Evolutionary conservation across 2,113 vertebrate species (phyloP).

Genomic region (Sardina pilchardus): DNA sequence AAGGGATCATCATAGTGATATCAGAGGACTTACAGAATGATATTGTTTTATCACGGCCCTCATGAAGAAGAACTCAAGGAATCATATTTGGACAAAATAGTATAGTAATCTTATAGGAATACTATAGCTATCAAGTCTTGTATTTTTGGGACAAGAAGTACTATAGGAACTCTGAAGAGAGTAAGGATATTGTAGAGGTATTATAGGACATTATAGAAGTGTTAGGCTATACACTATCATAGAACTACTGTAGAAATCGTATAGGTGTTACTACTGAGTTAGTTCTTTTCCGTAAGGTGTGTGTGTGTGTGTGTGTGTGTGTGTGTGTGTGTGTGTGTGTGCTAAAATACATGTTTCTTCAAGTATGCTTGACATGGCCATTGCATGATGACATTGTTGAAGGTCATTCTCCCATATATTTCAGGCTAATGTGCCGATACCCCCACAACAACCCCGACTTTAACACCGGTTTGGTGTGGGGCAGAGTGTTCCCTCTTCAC

Average conservation of each 20-base stretch:
- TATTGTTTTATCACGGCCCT: neutral
- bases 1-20: neutral
- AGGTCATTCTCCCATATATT: neutral
- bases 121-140: too few species aligned
- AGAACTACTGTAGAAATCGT: too few species aligned
- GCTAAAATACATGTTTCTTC: too few species aligned
- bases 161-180: too few species aligned
- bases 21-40: neutral
- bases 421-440: slow-evolving; percentile 59
- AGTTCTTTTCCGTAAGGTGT: neutral
- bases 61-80: too few species aligned
- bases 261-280: too few species aligned
- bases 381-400: neutral
- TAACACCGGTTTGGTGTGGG: slow-evolving; percentile 58
- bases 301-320: neutral
- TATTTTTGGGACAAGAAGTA: too few species aligned
- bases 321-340: neutral
- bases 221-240: too few species aligned
- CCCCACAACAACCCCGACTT: slow-evolving; percentile 41
- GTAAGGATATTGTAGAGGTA: too few species aligned
- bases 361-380: neutral
- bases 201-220: too few species aligned
- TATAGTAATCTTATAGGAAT: too few species aligned
- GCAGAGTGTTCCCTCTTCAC: slow-evolving; percentile 52
- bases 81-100: too few species aligned